Base-by-base conservation (phyloP, 2,888 invertebrate species). In the Mayetiola destructor region DNA sequence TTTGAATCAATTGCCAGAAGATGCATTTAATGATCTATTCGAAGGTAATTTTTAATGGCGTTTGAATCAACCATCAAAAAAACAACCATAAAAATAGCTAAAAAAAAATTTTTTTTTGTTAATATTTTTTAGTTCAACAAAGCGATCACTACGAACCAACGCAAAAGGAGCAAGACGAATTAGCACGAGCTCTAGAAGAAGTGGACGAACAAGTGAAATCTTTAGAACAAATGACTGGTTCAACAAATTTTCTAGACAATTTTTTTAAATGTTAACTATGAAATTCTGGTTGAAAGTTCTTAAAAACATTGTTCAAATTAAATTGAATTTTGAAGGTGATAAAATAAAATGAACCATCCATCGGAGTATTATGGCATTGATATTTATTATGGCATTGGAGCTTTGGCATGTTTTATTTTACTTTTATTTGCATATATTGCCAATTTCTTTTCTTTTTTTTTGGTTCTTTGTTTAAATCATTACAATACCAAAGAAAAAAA, bases 141-240 rank as follows among this genome's bases (percentile, higher is more conserved):
- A 83, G 82, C 67, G 82, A 82, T n/a, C 81, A 80, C 61, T 81
- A 80, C 64, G 79, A 80, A 64, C 82, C 83, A 36, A 79, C 83
- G 55, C 78, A 81, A 67, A 90, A 88, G 67, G 91, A 92, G 71
- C 84, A 88, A 35, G 90, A 91, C 62, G 91, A 91, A 69, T 72
- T 92, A 64, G 90, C 91, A 67, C 81, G 90, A 59, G 91, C 90
- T 9, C 72, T 92, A 61, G 85, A 85, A 63, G 82, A 82, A 54
- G 86, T 85, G 48, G 84, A 85, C 67, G 81, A 82, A 67, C 82
- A 82, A 66, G 80, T 83, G 20, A 80, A 82, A 69, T 81, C 81
- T 59, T 70, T 84, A 64, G 82, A 84, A 67, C 81, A 82, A 69
- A 73, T 81, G 69, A 81, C 80, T 10, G 32, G 52, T 18, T 21